A percentile compares a stretch with the other conserved stretches of the same genome.
Evolutionary conservation across 2,113 vertebrate species (phyloP).

Genomic region (Ammodytes dubius): DNA sequence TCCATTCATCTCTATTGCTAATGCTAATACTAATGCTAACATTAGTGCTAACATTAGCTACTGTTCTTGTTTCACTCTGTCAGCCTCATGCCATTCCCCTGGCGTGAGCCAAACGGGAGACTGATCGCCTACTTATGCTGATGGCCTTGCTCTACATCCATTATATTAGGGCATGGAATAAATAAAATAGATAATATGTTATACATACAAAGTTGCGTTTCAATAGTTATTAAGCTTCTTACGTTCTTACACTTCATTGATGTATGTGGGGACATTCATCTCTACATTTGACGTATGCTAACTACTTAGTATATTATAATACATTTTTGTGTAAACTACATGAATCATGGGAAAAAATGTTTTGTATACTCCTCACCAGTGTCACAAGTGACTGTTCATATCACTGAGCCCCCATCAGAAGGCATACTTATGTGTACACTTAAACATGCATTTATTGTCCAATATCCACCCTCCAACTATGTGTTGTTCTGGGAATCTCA

Average conservation of each 20-base stretch:
- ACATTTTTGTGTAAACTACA: background rate
- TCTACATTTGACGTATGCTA: background rate
- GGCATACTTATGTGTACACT: background rate
- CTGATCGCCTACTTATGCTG: slow-evolving; percentile 62
- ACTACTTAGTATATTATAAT: background rate
- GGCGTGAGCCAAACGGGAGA: slow-evolving; percentile 65
- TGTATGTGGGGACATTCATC: background rate
- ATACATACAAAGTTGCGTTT: slow-evolving; percentile 30
- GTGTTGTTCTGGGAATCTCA: too few species aligned
- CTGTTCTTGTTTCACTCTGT: slow-evolving; percentile 81
- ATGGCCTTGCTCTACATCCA: slow-evolving; percentile 59
- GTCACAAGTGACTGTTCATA: background rate
- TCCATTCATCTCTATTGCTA: slow-evolving; percentile 73
- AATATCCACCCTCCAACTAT: too few species aligned
- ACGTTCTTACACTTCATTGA: slow-evolving; percentile 7
- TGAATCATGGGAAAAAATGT: slow-evolving; percentile 2
- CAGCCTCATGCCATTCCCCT: slow-evolving; percentile 68
- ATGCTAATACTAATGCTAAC: slow-evolving; percentile 81
- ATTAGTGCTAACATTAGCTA: slow-evolving; percentile 82
- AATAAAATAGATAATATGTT: slow-evolving; percentile 47
- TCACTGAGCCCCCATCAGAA: background rate
- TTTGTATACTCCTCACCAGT: background rate
- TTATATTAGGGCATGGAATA: slow-evolving; percentile 49
- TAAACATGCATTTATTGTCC: background rate
- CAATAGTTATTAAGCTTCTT: slow-evolving; percentile 14